phyloP scores from a whole-genome alignment of 2,888 invertebrate species.

The Plagodis dolabraria region DNA sequence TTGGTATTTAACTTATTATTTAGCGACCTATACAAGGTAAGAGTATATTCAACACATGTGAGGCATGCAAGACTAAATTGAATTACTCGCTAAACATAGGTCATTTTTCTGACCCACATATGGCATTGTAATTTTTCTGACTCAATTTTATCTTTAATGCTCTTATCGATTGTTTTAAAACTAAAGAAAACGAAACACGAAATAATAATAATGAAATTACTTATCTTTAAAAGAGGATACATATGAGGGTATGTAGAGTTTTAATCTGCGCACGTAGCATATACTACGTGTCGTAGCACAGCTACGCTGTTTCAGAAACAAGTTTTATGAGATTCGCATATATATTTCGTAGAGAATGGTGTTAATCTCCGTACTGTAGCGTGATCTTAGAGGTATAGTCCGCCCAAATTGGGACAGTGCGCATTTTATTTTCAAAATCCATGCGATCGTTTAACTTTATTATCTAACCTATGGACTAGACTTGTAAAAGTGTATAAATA shows the following conservation, averaged over 20 bases:
- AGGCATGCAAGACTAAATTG: no score
- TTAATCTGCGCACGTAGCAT: conserved; percentile 2
- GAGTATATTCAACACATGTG: no score
- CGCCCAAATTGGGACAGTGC: conserved; percentile 42
- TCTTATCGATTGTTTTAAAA: conserved; percentile 5
- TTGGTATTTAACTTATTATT: no score
- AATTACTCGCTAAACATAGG: no score
- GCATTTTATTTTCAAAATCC: conserved; percentile 35
- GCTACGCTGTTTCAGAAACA: conserved; percentile 2
- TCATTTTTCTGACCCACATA: no score
- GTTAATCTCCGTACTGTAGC: conserved; percentile 40
- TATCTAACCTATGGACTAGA: conserved; percentile 55
- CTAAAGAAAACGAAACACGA: background rate
- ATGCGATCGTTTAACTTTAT: conserved; percentile 45
- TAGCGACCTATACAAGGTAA: no score
- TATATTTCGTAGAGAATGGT: conserved; percentile 9
- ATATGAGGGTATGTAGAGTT: conserved; percentile 14
- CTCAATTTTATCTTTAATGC: background rate
- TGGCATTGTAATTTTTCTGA: no score
- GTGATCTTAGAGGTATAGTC: conserved; percentile 32
- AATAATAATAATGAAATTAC: background rate
- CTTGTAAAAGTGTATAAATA: conserved; percentile 54
- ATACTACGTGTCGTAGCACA: conserved; percentile 16
- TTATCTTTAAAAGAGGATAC: background rate
- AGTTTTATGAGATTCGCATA: conserved; percentile 5